Conservation (phyloP, 2,113 vertebrate species). For the Amblyopsis rosae region DNA sequence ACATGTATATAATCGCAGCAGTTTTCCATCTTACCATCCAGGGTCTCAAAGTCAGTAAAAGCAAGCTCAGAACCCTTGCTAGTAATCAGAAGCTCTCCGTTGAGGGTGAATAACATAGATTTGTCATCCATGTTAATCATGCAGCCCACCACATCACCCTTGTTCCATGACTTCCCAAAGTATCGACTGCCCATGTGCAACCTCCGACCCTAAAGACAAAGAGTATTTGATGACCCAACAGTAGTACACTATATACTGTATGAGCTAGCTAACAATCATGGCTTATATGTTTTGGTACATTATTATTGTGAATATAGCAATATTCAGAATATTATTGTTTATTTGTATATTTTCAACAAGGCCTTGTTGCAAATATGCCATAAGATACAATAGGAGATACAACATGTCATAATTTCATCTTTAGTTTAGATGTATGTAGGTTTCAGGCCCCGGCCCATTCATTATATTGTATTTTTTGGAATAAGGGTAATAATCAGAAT, state of each 20-base stretch:
- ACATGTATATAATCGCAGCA: neutral
- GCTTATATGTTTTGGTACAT: too few species aligned
- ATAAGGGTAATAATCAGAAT: too few species aligned
- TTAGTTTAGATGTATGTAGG: too few species aligned
- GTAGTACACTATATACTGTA: neutral
- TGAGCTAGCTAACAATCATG: too few species aligned
- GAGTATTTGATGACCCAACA: neutral
- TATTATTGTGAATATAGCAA: too few species aligned
- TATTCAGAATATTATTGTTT: too few species aligned
- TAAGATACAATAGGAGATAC: too few species aligned
- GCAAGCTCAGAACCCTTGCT: constrained; percentile 94
- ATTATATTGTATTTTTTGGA: too few species aligned
- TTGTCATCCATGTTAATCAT: constrained; percentile 98
- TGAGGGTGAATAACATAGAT: constrained; percentile 97
- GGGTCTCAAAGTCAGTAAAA: constrained; percentile 91
- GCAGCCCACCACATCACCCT: constrained; percentile 95
- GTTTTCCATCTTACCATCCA: constrained; percentile 81
- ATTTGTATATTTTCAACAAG: too few species aligned
- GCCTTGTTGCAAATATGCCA: too few species aligned
- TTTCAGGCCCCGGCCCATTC: too few species aligned
- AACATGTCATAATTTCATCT: too few species aligned
- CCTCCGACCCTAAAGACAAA: constrained; percentile 83
- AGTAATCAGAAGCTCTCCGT: constrained; percentile 94
- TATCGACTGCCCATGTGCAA: constrained; percentile 91
- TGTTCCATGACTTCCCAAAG: constrained; percentile 91